phyloP scores from a whole-genome alignment of 2,113 vertebrate genomes.

The Cercocebus atys region DNA sequence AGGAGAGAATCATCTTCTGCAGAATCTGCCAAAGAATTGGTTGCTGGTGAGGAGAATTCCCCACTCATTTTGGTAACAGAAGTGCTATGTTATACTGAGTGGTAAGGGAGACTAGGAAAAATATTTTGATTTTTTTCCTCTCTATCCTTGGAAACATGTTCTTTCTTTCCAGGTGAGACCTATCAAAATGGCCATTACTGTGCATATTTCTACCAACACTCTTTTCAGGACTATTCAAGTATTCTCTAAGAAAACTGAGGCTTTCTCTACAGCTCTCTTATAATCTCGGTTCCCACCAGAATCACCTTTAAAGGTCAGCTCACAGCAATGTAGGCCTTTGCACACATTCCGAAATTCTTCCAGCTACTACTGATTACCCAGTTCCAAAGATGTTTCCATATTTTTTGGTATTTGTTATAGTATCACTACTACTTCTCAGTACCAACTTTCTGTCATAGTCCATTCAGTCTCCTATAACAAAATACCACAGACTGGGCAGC shows the following conservation, averaged over 20 bases:
- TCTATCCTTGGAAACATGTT: background rate
- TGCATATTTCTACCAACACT: background rate
- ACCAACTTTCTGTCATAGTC: background rate
- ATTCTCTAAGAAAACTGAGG: background rate
- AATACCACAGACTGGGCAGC: background rate
- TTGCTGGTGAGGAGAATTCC: background rate
- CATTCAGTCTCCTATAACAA: background rate
- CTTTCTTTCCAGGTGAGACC: background rate
- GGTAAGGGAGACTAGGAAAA: background rate
- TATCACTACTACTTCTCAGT: background rate
- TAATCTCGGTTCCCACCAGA: background rate
- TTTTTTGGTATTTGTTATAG: background rate
- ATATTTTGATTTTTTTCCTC: background rate
- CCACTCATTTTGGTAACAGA: background rate
- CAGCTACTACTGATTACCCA: background rate
- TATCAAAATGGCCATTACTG: background rate
- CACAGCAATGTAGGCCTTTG: background rate
- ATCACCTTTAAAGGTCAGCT: background rate
- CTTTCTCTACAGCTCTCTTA: background rate
- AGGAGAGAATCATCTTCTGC: background rate
- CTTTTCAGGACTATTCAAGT: background rate
- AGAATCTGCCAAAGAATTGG: background rate
- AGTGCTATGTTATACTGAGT: background rate
- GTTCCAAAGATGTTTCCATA: background rate
- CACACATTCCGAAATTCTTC: background rate